Percentiles rank a stretch among this genome's conserved stretches.
These are phyloP conservation scores for Panorpa germanica DNA, from an alignment of 2,888 invertebrate genomes.

Conservation along the genomic window DNA sequence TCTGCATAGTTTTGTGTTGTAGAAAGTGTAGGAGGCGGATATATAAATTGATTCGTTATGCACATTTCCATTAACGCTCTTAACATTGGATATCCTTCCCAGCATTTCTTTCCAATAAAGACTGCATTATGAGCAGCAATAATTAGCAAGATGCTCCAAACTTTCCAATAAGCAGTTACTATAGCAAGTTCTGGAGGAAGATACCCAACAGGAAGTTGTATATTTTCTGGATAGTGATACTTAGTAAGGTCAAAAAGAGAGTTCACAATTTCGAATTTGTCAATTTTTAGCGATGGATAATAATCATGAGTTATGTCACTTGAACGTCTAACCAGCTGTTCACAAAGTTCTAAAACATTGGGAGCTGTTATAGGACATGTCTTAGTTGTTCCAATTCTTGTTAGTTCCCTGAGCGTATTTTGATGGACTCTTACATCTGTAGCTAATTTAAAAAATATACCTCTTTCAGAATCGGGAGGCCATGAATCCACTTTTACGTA, in stretches of 20 bases:
- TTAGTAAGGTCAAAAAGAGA: conserved; percentile 77
- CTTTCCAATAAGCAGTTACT: conserved; percentile 87
- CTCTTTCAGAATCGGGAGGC: conserved; percentile 82
- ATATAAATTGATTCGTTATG: conserved; percentile 58
- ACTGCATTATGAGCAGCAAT: conserved; percentile 84
- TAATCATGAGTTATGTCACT: conserved; percentile 58
- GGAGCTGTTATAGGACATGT: conserved; percentile 63
- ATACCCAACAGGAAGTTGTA: conserved; percentile 65
- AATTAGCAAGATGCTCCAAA: conserved; percentile 74
- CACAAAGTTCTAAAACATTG: conserved; percentile 72
- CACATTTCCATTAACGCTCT: conserved; percentile 89
- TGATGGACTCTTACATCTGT: conserved; percentile 80
- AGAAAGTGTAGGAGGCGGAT: conserved; percentile 48
- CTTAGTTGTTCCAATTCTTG: conserved; percentile 56
- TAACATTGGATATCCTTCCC: conserved; percentile 81
- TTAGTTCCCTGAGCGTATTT: conserved; percentile 61
- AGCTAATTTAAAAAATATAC: conserved; percentile 55
- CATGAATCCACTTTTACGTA: conserved; percentile 75
- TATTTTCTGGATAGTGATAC: conserved; percentile 86
- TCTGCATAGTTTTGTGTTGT: conserved; percentile 35
- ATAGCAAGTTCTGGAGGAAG: conserved; percentile 76
- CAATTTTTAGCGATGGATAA: conserved; percentile 50
- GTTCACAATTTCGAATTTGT: conserved; percentile 72
- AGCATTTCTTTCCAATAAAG: conserved; percentile 69
- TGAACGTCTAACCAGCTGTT: conserved; percentile 69